These are phyloP conservation scores for Tachysurus vachellii DNA, from an alignment of 2,113 vertebrate genomes.

Conservation along the genomic window DNA sequence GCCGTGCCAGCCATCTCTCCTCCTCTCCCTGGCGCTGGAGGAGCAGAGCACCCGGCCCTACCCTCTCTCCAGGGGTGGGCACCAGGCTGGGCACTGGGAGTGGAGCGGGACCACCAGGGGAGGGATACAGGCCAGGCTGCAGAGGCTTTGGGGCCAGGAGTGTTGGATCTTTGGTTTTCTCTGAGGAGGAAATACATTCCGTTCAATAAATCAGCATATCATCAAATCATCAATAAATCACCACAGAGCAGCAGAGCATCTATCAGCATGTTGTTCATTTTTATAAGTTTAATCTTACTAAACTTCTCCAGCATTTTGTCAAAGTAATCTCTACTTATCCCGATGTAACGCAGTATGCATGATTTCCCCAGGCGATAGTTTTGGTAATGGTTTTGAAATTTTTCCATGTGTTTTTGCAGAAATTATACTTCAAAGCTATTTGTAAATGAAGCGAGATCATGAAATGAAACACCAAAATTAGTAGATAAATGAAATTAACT, in stretches of 20 bases:
- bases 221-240: background rate
- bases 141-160: conserved; percentile 82
- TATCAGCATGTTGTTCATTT: background rate
- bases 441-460: background rate
- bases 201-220: background rate
- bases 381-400: background rate
- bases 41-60: conserved; percentile 79
- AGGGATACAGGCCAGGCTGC: conserved; percentile 80
- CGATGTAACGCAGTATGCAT: background rate
- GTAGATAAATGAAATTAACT: too few relatives aligned
- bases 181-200: conserved; percentile 62
- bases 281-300: background rate
- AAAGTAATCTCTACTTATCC: background rate
- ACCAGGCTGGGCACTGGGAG: conserved; percentile 82
- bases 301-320: background rate
- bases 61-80: conserved; percentile 79
- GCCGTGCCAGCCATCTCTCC: conserved; percentile 92
- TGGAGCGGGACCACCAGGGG: conserved; percentile 76
- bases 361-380: background rate
- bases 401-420: background rate
- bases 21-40: conserved; percentile 92
- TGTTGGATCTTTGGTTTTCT: conserved; percentile 88
- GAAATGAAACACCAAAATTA: background rate
- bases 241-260: background rate
- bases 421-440: background rate